phyloP scores from a whole-genome alignment of 1,140 invertebrate species.

The Portunus trituberculatus region DNA sequence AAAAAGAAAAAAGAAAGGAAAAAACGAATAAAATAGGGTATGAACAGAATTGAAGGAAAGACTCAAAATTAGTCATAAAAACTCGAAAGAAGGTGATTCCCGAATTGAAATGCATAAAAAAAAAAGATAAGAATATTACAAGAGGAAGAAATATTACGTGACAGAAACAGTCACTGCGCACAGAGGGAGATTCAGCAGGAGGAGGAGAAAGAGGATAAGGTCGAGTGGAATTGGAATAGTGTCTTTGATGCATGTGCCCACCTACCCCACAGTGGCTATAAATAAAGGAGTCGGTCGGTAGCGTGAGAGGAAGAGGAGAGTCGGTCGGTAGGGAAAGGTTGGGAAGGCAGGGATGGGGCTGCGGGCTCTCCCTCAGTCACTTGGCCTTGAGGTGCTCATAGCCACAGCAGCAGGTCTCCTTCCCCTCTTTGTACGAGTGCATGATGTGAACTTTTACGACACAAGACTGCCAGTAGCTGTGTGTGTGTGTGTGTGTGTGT shows the following conservation, averaged over 20 bases:
- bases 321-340: background rate
- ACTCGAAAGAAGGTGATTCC: no score
- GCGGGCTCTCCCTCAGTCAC: background rate
- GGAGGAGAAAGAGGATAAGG: background rate
- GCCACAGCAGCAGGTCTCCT: no score
- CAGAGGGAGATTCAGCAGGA: background rate
- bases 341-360: background rate
- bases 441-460: no score
- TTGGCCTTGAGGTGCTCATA: background rate
- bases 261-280: background rate
- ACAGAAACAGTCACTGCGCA: background rate
- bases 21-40: no score
- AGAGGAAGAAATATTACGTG: background rate
- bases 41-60: no score
- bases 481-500: no score
- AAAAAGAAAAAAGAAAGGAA: no score
- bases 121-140: background rate
- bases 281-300: background rate
- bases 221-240: background rate
- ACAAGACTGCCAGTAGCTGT: no score
- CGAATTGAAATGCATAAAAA: no score
- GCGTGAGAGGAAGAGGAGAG: background rate
- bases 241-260: background rate
- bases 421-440: no score
- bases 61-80: no score